Evolutionary conservation across 2,888 invertebrate species (phyloP).

Genomic region (Dicyrtoma fusca): DNA sequence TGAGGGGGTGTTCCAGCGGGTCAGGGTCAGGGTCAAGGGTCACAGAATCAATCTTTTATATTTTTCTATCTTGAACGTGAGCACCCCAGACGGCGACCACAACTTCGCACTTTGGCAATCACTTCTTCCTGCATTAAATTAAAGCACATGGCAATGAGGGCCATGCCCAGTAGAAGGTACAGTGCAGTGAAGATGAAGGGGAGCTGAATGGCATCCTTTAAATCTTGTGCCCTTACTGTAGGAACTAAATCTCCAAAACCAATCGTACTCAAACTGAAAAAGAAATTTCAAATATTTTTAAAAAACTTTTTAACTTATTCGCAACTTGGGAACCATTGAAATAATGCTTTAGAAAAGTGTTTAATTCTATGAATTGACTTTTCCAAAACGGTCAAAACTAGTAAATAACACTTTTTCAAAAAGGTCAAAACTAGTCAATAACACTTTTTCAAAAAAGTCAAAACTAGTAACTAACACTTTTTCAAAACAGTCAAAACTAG

Average conservation of each 20-base stretch:
- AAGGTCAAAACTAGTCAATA: too few species aligned
- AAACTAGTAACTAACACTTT: too few species aligned
- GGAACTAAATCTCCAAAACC: conserved; percentile 61
- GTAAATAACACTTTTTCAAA: too few species aligned
- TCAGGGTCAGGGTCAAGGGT: background rate
- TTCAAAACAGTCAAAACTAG: too few species aligned
- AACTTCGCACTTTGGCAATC: conserved; percentile 77
- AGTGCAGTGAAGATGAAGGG: conserved; percentile 55
- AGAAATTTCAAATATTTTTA: too few species aligned
- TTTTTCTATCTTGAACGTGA: conserved; percentile 45
- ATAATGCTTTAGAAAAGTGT: too few species aligned
- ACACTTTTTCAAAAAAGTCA: too few species aligned
- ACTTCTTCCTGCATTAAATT: conserved; percentile 95
- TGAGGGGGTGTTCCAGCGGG: conserved; percentile 8
- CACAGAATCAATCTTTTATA: too few species aligned
- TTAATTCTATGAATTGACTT: too few species aligned
- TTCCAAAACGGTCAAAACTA: too few species aligned
- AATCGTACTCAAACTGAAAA: conserved; percentile 60
- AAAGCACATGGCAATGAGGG: conserved; percentile 86
- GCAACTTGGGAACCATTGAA: too few species aligned
- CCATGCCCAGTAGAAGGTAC: conserved; percentile 67
- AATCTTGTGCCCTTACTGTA: conserved; percentile 28
- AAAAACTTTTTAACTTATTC: too few species aligned
- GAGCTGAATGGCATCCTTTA: conserved; percentile 50
- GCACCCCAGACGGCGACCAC: conserved; percentile 61